These are phyloP conservation scores for Oreamnos americanus DNA, from an alignment of 2,113 vertebrate genomes.

Conservation along the genomic window DNA sequence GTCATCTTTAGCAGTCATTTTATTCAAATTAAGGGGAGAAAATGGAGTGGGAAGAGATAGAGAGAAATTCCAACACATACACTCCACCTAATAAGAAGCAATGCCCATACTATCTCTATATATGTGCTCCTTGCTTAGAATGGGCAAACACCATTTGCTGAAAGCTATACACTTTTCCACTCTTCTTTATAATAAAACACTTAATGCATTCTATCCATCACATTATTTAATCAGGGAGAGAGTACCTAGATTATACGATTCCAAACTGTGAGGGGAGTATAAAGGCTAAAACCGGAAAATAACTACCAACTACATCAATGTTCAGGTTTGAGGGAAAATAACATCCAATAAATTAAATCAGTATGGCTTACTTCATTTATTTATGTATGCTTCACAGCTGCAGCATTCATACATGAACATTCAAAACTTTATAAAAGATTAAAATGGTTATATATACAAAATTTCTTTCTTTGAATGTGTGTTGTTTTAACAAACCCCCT, in stretches of 20 bases:
- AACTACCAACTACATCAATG: conserved; percentile 75
- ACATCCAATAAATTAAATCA: conserved; percentile 96
- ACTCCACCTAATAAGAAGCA: conserved; percentile 68
- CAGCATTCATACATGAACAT: conserved; percentile 89
- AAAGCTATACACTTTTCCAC: conserved; percentile 68
- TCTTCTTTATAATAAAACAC: conserved; percentile 68
- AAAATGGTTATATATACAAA: conserved; percentile 93
- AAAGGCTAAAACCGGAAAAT: conserved; percentile 78
- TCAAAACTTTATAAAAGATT: conserved; percentile 89
- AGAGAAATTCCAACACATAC: conserved; percentile 64
- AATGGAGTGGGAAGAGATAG: conserved; percentile 31
- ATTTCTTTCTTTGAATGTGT: conserved; percentile 83
- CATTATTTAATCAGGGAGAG: conserved; percentile 71
- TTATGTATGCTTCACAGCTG: conserved; percentile 87
- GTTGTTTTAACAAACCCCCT: conserved; percentile 75
- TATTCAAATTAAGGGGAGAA: conserved; percentile 50
- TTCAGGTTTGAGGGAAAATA: conserved; percentile 85
- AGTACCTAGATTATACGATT: conserved; percentile 71
- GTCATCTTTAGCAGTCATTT: conserved; percentile 62
- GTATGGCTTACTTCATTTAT: conserved; percentile 91
- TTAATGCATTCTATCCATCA: conserved; percentile 72
- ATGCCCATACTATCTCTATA: conserved; percentile 63
- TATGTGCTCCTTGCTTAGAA: conserved; percentile 68
- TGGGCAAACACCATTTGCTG: conserved; percentile 72
- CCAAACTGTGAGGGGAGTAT: conserved; percentile 71